Base-by-base conservation (phyloP, 1,140 invertebrate species). In the Leptonema lineaticorne region DNA sequence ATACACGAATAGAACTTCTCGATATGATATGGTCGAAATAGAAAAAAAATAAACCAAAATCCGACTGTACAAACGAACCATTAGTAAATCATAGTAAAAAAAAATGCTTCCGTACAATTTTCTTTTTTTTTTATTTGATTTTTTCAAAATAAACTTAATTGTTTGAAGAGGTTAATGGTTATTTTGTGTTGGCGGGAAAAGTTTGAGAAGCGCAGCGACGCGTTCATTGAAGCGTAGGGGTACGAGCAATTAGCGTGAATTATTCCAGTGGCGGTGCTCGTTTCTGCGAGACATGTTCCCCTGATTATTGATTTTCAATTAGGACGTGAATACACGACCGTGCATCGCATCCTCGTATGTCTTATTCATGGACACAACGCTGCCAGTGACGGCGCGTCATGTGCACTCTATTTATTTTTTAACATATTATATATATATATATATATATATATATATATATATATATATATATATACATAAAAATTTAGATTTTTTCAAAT, bases 301-400 rank as follows among this genome's bases (percentile, higher is more conserved):
- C 65, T 69, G 70, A 72, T 72, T 72, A 72, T 72, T 69, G 70
- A 72, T 72, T 72, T 72, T 60, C 70, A 72, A 72, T 72, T 72
- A 72, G 68, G 45, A 60, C 48, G 50, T 56, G 60, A 56, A 56
- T 63, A 56, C 30, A 41, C 48, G 48, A 18, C 57, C 41, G 59
- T 62, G 59, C 59, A 62, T 33, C 37, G 60, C 30, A n/a, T n/a
- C n/a, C n/a, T n/a, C 37, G 29, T 68, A 50, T 69, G 53, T 69
- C 67, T 69, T 64, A 69, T 69, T 69, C 67, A 69, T 57, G 46
- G 28, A 68, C 41, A 68, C 11, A 3, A 1, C 20, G 5, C 22
- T 20, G n/a, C n/a, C 62, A 68, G 58, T 68, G 59, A 26, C 58
- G 59, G 24, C 50, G 59, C 22, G n/a, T 26, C 4, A 27, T 7